Evolutionary conservation across 1,140 invertebrate species (phyloP), one percentile per base, ranked within the genome.

Genomic region (Aphelenchoides besseyi): DNA sequence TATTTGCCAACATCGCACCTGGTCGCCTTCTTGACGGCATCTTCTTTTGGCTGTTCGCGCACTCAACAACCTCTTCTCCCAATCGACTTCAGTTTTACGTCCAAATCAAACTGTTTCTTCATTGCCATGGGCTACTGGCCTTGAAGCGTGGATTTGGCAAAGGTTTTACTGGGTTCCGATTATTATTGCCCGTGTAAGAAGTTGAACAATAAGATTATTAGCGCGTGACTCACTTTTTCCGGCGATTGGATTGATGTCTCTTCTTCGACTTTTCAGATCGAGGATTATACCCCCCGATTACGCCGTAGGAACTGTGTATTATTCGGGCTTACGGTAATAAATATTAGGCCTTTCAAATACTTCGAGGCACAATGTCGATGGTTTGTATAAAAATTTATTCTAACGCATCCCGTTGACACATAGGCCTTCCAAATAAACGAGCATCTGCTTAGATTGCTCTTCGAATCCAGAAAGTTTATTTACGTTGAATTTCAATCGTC

Each of bases 301-400:
- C 41, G 41, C 41, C 41, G 12, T 12, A 12, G 41, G 41, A 48
- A 48, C 12, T 48, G 41, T 23, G 41, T 23, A 48, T 48, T 23
- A 23, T 48, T 48, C 23, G n/a, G n/a, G 41, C 41, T 23, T 48
- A 48, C 41, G 41, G 41, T 48, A 48, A 48, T 48, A 48, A 48
- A 48, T 48, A 16, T 12, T 48, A 23, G 41, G 23, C 41, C 41
- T 23, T 23, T 16, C 41, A 23, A 48, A 48, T 48, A 23, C 41
- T n/a, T n/a, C n/a, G n/a, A n/a, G n/a, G n/a, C 41, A 12, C 41
- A 23, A 12, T 12, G 23, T 48, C 41, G 41, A 12, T 48, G 41
- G 41, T 48, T 48, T 48, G 41, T 48, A 48, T 48, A 48, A 48
- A 48, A 48, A 48, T 48, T 48, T 23, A 48, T 48, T 48, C 41